Conservation (phyloP, 2,797 vertebrate species). For the Harpagifer antarcticus region DNA sequence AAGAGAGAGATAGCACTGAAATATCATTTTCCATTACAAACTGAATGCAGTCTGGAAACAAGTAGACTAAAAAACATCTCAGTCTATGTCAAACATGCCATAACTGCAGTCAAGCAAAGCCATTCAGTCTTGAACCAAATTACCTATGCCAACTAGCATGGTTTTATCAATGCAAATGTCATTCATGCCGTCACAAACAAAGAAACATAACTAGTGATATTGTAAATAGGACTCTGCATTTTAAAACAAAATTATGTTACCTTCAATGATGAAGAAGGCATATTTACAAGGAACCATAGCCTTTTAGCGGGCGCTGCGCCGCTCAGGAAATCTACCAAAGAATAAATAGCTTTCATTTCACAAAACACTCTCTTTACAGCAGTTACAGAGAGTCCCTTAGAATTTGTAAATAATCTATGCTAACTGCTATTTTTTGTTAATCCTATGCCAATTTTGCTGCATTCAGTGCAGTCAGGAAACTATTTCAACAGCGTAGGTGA, state of each 20-base stretch:
- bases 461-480: neutral
- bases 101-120: neutral
- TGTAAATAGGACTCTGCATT: neutral
- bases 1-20: neutral
- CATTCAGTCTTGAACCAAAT: neutral
- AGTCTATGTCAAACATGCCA: neutral
- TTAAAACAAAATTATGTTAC: neutral
- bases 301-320: no score
- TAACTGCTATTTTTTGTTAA: neutral
- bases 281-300: no score
- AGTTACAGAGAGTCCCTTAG: neutral
- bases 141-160: neutral
- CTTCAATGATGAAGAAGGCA: neutral
- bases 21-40: constrained; percentile 4
- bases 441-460: neutral
- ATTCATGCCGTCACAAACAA: neutral
- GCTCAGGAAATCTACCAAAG: no score
- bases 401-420: neutral
- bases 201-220: neutral
- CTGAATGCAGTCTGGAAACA: neutral
- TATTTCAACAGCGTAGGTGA: neutral
- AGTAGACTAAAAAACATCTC: neutral
- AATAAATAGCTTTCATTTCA: constrained; percentile 1
- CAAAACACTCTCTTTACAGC: neutral
- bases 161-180: neutral